A percentile compares a stretch with the other conserved stretches of the same genome.
Evolutionary conservation across 2,113 vertebrate species (phyloP).

Genomic region (Alligator mississippiensis): DNA sequence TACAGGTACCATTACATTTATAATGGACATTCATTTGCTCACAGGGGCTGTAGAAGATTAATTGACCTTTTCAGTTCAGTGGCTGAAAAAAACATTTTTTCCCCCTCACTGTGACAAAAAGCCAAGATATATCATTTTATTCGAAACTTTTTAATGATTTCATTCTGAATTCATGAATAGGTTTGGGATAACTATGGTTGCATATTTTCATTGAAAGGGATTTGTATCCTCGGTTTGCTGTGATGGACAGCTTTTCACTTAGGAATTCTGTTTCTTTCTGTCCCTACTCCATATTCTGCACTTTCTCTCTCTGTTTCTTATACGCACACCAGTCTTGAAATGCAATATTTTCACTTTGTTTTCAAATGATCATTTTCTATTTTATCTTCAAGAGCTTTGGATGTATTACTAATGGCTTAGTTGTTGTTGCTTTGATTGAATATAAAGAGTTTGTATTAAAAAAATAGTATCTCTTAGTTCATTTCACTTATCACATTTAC

Average conservation of each 20-base stretch:
- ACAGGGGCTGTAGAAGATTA: too few relatives aligned
- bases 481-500: background rate
- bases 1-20: too few relatives aligned
- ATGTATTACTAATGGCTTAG: background rate
- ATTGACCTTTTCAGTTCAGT: too few relatives aligned
- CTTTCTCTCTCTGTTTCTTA: background rate
- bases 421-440: background rate
- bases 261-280: background rate
- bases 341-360: accelerated
- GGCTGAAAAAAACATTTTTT: too few relatives aligned
- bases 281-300: background rate
- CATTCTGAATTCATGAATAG: too few relatives aligned
- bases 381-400: background rate
- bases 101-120: too few relatives aligned
- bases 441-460: background rate
- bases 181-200: too few relatives aligned
- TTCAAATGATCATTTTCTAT: background rate
- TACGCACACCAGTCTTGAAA: background rate
- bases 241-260: background rate
- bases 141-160: too few relatives aligned
- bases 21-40: too few relatives aligned
- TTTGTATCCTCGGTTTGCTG: too few relatives aligned
- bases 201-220: too few relatives aligned
- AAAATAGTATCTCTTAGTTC: background rate
- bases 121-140: too few relatives aligned